Conservation (phyloP, 2,113 vertebrate species). For the Osmerus mordax region DNA sequence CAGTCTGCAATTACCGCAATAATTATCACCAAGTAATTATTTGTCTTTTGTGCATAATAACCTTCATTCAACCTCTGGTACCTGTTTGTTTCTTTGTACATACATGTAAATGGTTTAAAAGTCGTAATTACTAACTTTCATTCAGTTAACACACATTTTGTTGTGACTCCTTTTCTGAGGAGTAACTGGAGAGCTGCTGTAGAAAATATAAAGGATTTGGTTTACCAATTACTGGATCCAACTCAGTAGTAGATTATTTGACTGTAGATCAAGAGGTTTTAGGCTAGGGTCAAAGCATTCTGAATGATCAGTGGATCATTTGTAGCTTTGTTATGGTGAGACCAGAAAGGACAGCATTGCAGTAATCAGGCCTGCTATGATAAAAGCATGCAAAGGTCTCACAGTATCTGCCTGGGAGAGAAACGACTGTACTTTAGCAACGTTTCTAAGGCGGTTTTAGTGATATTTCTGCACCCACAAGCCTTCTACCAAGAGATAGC, state of each 20-base stretch:
- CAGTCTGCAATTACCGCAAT: slow-evolving; percentile 45
- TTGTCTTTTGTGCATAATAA: slow-evolving; percentile 54
- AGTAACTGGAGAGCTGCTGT: not conserved
- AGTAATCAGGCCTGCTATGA: too few relatives aligned
- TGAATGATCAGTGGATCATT: not conserved
- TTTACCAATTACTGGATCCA: not conserved
- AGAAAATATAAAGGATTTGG: not conserved
- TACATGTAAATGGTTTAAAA: not conserved
- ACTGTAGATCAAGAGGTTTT: too few relatives aligned
- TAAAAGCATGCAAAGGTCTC: too few relatives aligned
- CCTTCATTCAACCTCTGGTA: slow-evolving; percentile 43
- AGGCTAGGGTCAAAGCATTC: not conserved
- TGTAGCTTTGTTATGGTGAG: too few relatives aligned
- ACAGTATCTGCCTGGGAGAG: too few relatives aligned
- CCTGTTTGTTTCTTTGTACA: slow-evolving; percentile 18
- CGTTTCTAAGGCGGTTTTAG: too few relatives aligned
- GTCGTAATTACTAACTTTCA: not conserved
- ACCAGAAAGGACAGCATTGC: too few relatives aligned
- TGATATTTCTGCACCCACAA: too few relatives aligned
- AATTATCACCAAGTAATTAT: slow-evolving; percentile 52
- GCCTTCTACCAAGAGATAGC: slow-evolving; percentile 8
- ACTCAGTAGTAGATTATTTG: too few relatives aligned
- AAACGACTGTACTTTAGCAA: too few relatives aligned
- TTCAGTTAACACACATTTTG: not conserved
- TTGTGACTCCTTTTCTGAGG: not conserved